A percentile compares a stretch with the other conserved stretches of the same genome.
These are phyloP conservation scores for Hanleya hanleyi DNA, from an alignment of 2,888 invertebrate genomes.

Conservation along the genomic window DNA sequence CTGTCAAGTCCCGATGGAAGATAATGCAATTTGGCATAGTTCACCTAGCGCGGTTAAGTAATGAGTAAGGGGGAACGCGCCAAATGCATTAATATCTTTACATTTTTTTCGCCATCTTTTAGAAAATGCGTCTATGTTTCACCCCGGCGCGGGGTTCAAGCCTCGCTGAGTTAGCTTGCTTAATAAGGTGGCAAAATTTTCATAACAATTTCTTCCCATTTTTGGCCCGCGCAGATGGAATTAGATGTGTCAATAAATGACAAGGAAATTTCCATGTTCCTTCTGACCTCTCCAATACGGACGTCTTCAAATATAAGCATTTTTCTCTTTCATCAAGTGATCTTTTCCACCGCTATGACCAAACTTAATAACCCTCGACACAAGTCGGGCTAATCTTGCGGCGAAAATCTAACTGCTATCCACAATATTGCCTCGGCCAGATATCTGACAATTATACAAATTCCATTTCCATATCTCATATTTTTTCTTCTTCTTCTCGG, in stretches of 20 bases:
- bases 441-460: too few relatives aligned
- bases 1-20: not conserved
- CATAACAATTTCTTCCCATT: not conserved
- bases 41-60: not conserved
- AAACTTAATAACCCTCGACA: too few relatives aligned
- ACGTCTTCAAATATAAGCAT: slow-evolving; percentile 1
- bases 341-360: not conserved
- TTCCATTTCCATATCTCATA: too few relatives aligned
- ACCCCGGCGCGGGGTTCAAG: not conserved
- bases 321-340: not conserved
- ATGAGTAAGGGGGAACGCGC: not conserved
- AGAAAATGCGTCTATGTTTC: not conserved
- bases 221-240: not conserved
- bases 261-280: not conserved
- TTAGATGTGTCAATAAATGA: not conserved
- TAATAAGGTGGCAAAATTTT: not conserved
- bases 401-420: too few relatives aligned
- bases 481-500: too few relatives aligned
- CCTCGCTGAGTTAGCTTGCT: not conserved
- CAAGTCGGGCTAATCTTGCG: too few relatives aligned
- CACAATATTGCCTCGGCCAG: too few relatives aligned
- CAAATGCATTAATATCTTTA: not conserved
- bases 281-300: slow-evolving; percentile 6
- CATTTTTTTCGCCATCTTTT: not conserved
- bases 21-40: not conserved